Evolutionary conservation across 2,113 vertebrate species (phyloP).

Genomic region (Saccopteryx leptura): DNA sequence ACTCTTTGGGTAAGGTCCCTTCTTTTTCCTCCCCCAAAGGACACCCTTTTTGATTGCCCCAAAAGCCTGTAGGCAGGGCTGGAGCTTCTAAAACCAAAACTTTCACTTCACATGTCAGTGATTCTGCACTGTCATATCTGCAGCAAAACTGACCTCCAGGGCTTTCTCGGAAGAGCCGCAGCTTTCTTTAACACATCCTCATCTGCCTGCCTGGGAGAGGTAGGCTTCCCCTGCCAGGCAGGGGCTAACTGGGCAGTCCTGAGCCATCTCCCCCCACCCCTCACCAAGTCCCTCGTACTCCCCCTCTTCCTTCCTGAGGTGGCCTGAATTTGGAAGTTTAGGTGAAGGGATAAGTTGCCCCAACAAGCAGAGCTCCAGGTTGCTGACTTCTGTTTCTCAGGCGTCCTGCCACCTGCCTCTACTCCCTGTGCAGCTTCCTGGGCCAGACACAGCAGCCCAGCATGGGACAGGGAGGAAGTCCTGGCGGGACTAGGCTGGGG

Average conservation of each 20-base stretch:
- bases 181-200: constrained; percentile 26
- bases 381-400: neutral
- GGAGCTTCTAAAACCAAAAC: constrained; percentile 73
- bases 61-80: constrained; percentile 20
- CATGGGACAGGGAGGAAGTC: constrained; percentile 49
- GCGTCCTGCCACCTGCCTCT: neutral
- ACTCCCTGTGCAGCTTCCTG: neutral
- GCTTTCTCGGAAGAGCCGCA: constrained; percentile 70
- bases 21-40: neutral
- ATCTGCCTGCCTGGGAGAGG: constrained; percentile 7
- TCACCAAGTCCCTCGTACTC: neutral
- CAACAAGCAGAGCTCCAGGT: neutral
- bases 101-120: constrained; percentile 75
- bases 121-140: constrained; percentile 82
- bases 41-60: constrained; percentile 36
- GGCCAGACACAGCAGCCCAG: neutral
- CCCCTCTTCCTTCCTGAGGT: neutral
- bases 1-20: neutral
- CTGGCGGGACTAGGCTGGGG: neutral
- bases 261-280: neutral
- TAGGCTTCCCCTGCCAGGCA: neutral
- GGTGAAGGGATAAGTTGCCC: neutral
- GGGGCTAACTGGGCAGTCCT: neutral
- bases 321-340: neutral
- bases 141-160: constrained; percentile 71